These are phyloP conservation scores for Rhabditophanes sp. DNA, from an alignment of 2,888 invertebrate species.

Conservation along the genomic window DNA sequence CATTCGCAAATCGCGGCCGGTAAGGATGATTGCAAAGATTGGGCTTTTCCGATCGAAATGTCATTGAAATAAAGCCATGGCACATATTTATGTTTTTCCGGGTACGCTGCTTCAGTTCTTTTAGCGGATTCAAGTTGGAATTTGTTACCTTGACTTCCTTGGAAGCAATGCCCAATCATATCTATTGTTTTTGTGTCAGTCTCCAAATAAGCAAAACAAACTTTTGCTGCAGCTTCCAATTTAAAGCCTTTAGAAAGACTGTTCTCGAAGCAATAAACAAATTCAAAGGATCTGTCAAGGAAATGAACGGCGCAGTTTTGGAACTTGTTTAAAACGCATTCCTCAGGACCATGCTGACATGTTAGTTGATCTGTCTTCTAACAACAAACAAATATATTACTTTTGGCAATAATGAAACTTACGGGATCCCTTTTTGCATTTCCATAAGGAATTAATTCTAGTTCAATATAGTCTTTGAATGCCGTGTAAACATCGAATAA, in stretches of 20 bases:
- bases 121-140: slow-evolving; percentile 25
- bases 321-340: slow-evolving; percentile 31
- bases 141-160: slow-evolving; percentile 17
- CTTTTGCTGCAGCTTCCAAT: too few relatives aligned
- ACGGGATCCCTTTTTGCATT: slow-evolving; percentile 25
- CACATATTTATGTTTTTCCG: slow-evolving; percentile 24
- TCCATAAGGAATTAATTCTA: slow-evolving; percentile 39
- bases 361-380: slow-evolving; percentile 22
- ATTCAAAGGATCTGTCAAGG: slow-evolving; percentile 24
- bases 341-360: slow-evolving; percentile 36
- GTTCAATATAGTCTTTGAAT: slow-evolving; percentile 23
- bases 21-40: slow-evolving; percentile 4
- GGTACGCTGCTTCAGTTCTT: slow-evolving; percentile 19
- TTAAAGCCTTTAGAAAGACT: too few relatives aligned
- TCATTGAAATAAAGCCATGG: slow-evolving; percentile 36
- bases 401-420: slow-evolving; percentile 4
- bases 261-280: slow-evolving; percentile 28
- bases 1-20: slow-evolving; percentile 7
- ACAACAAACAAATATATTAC: not conserved
- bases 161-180: slow-evolving; percentile 8
- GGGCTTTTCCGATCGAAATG: slow-evolving; percentile 15
- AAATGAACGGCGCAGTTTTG: slow-evolving; percentile 23
- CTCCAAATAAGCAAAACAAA: too few relatives aligned
- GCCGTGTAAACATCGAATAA: slow-evolving; percentile 23
- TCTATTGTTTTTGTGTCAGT: not conserved